These are phyloP conservation scores for Notocelia uddmanniana DNA, from an alignment of 2,888 invertebrate species.

Conservation along the genomic window DNA sequence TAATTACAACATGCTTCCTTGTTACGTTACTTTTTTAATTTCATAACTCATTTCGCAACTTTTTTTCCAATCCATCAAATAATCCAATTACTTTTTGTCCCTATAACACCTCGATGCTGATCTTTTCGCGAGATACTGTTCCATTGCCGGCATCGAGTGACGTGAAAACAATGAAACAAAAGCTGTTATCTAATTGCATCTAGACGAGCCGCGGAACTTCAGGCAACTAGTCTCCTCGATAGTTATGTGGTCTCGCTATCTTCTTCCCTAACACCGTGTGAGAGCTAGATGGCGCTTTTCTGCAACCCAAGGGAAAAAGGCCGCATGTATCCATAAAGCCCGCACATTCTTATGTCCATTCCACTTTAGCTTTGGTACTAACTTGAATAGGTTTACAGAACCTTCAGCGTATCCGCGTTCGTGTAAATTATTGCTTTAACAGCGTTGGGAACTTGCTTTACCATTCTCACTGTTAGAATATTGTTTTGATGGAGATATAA, in stretches of 20 bases:
- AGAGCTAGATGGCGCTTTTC: conserved; percentile 18
- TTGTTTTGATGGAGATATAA: conserved; percentile 12
- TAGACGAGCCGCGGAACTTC: conserved; percentile 60
- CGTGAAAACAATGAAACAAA: conserved; percentile 68
- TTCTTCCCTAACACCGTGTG: conserved; percentile 12
- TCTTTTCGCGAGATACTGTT: conserved; percentile 60
- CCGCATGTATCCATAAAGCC: not conserved
- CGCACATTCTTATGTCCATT: not conserved
- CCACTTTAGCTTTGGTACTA: conserved; percentile 4
- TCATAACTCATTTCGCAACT: not conserved
- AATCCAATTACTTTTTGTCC: conserved; percentile 31
- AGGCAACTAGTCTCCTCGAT: conserved; percentile 32
- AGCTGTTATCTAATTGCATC: conserved; percentile 69
- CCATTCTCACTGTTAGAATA: conserved; percentile 3
- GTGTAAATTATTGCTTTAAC: conserved; percentile 29
- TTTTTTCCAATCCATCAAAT: conserved; percentile 28
- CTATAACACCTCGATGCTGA: conserved; percentile 21
- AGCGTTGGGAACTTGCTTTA: too few species aligned
- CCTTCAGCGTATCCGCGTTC: conserved; percentile 23
- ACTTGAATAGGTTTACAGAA: conserved; percentile 26
- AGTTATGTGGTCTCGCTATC: conserved; percentile 25
- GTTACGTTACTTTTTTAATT: not conserved
- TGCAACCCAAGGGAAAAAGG: not conserved
- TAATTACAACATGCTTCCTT: not conserved
- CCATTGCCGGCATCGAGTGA: conserved; percentile 61